These are phyloP conservation scores for Callochromis pleurospilus DNA, from an alignment of 2,113 vertebrate genomes.

Conservation along the genomic window DNA sequence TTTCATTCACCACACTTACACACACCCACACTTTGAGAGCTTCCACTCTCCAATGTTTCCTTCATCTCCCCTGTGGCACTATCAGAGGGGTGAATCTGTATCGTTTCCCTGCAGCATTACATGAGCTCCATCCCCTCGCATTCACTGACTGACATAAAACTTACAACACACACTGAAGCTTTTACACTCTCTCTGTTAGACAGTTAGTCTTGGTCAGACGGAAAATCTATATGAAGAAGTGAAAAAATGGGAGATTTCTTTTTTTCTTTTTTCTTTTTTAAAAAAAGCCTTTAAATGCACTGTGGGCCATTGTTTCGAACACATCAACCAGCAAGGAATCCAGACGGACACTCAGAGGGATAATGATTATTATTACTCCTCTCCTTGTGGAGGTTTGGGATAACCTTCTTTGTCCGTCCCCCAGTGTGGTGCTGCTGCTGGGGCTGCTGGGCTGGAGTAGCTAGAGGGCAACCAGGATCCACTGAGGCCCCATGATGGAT, in stretches of 20 bases:
- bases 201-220: slow-evolving; percentile 2
- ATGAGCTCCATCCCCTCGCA: slow-evolving; percentile 10
- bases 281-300: background rate
- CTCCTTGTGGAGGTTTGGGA: slow-evolving; percentile 47
- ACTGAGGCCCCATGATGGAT: slow-evolving; percentile 59
- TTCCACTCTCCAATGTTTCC: background rate
- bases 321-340: background rate
- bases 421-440: slow-evolving; percentile 13
- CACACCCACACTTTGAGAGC: background rate
- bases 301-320: background rate
- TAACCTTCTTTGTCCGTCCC: slow-evolving; percentile 55
- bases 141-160: slow-evolving; percentile 13
- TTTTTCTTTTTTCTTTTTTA: fast-evolving
- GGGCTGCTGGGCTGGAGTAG: slow-evolving; percentile 36
- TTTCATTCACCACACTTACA: background rate
- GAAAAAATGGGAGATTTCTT: background rate
- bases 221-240: slow-evolving; percentile 44
- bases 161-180: slow-evolving; percentile 13
- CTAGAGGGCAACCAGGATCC: slow-evolving; percentile 51
- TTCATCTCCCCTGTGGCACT: background rate
- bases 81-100: slow-evolving; percentile 24
- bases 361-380: slow-evolving; percentile 60
- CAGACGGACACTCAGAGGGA: background rate
- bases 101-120: slow-evolving; percentile 33
- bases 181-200: background rate